Base-by-base conservation (phyloP, 2,797 vertebrate species). In the Manis pentadactyla region DNA sequence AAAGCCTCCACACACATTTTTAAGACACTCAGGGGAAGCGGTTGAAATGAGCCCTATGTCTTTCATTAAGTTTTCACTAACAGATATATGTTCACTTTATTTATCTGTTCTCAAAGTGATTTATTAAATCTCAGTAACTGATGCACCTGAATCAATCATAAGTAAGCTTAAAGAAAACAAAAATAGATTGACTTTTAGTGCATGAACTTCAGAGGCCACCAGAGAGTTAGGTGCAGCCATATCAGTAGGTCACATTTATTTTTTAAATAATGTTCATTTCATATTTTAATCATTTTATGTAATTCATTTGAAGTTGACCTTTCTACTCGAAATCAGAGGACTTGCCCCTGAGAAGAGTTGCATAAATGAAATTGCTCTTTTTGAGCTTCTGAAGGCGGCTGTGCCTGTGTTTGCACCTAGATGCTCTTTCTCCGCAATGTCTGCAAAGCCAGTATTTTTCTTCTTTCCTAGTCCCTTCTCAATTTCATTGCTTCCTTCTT, bases 231-330 rank as follows among this genome's bases (percentile, higher is more conserved):
- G 14, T 68, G 17, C 37, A 79, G 69, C 31, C n/a, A 31, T 75
- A 64, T 85, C 64, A 84, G 37, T 53, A n/a, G 64, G 77, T 69
- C 55, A 29, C 59, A 42, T 75, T 96, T 31, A 59, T 85, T 93
- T 85, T 85, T 93, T 85, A 85, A 71, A 90, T 59, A 68, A 46
- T 59, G n/a, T 11, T 95, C 63, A 74, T 34, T 81, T 96, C 49
- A 71, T 73, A 46, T 79, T 91, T 86, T 89, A 93, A 77, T 89
- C 10, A 69, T 57, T 19, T 66, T 82, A 31, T 37, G 10, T 8
- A 69, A 92, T 89, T 83, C 53, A 55, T 19, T 75, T 89, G 57
- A 46, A 53, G 39, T 66, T 88, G 61, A 81, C 29, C 21, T 91
- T 86, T 69, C 64, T 78, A 55, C 63, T 79, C 68, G 74, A 19